A percentile compares a stretch with the other conserved stretches of the same genome.
Conservation (phyloP, 2,888 invertebrate genomes). For the Leptopilina myrica region DNA sequence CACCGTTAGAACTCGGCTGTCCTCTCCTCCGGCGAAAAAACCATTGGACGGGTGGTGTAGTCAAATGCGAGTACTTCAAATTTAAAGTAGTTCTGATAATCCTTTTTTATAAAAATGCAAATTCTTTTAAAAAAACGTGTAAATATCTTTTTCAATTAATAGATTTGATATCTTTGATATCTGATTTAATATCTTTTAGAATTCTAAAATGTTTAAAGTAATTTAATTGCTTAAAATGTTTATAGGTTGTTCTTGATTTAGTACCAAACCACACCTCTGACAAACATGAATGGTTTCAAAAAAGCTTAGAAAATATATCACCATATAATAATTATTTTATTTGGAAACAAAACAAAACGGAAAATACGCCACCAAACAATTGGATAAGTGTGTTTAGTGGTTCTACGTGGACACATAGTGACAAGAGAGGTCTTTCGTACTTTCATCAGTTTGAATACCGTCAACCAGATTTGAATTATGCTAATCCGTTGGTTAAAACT, state of each 20-base stretch:
- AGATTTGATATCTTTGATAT: too few relatives aligned
- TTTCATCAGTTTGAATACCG: conserved; percentile 78
- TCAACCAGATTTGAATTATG: conserved; percentile 80
- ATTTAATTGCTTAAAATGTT: conserved; percentile 16
- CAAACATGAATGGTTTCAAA: conserved; percentile 79
- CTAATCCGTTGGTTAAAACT: conserved; percentile 69
- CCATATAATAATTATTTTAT: conserved; percentile 78
- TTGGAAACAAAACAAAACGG: conserved; percentile 73
- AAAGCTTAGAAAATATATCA: conserved; percentile 67
- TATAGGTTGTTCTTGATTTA: conserved; percentile 82
- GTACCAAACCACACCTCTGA: conserved; percentile 81
- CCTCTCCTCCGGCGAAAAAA: too few relatives aligned
- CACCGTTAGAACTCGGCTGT: too few relatives aligned
- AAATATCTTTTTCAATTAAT: too few relatives aligned
- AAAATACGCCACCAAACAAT: conserved; percentile 73
- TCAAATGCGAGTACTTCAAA: too few relatives aligned
- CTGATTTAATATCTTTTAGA: too few relatives aligned
- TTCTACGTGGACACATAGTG: conserved; percentile 78
- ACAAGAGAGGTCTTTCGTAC: conserved; percentile 76
- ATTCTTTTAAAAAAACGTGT: too few relatives aligned
- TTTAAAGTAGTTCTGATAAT: too few relatives aligned
- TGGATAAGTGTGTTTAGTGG: conserved; percentile 79
- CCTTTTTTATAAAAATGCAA: too few relatives aligned
- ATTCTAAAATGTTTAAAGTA: too few relatives aligned
- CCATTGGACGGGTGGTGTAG: too few relatives aligned